Evolutionary conservation across 1,140 invertebrate genomes (phyloP).

Genomic region (Amyelois transitella): DNA sequence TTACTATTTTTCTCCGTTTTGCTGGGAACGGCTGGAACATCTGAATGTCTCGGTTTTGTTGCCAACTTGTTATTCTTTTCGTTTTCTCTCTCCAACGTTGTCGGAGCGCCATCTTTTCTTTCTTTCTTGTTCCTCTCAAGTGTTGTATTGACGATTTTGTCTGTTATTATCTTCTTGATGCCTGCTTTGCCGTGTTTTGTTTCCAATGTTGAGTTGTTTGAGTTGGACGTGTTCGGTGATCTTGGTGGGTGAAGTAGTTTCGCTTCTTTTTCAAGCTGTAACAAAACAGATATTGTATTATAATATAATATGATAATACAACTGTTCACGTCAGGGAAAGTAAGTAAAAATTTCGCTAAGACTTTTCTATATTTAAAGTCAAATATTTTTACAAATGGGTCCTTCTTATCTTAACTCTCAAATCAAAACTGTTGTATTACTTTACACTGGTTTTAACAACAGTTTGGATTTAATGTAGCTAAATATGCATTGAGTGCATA

Average conservation of each 20-base stretch:
- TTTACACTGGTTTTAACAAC: no score
- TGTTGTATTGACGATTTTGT: slow-evolving; percentile 65
- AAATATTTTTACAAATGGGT: no score
- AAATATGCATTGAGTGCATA: no score
- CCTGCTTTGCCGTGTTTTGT: slow-evolving; percentile 59
- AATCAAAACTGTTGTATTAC: no score
- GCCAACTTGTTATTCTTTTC: slow-evolving; percentile 70
- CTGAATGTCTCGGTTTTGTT: slow-evolving; percentile 51
- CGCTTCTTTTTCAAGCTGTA: slow-evolving; percentile 70
- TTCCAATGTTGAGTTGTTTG: slow-evolving; percentile 70
- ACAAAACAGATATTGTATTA: slow-evolving; percentile 18
- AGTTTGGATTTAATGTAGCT: no score
- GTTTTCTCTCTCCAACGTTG: slow-evolving; percentile 71
- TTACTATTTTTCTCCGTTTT: slow-evolving; percentile 62
- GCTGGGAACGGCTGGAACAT: slow-evolving; percentile 31
- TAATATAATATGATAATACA: slow-evolving; percentile 8
- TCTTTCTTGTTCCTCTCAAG: slow-evolving; percentile 72
- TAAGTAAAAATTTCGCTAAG: no score
- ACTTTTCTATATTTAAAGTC: no score
- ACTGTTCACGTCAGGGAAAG: no score
- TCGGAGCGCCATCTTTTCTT: slow-evolving; percentile 69
- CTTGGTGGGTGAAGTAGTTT: slow-evolving; percentile 58
- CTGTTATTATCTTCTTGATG: slow-evolving; percentile 70
- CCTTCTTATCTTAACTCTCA: no score
- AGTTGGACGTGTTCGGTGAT: slow-evolving; percentile 64